These are phyloP conservation scores for Manis pentadactyla DNA, from an alignment of 2,797 vertebrate species.

Conservation along the genomic window DNA sequence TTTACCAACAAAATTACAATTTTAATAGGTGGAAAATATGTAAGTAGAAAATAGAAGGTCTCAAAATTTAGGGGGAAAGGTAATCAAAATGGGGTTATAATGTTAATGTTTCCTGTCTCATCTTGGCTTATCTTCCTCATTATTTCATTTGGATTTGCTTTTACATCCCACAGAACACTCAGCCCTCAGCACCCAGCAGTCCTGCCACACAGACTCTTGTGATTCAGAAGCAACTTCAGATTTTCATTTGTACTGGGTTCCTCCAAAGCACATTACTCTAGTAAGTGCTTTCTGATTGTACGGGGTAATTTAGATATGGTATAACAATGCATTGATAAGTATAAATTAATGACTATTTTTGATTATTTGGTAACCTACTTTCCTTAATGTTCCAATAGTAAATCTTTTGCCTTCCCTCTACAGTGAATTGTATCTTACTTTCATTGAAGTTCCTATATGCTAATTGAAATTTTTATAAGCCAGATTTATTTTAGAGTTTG, in stretches of 20 bases:
- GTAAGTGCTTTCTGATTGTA: slow-evolving; percentile 42
- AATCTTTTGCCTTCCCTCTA: slow-evolving; percentile 34
- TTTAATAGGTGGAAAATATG: slow-evolving; percentile 34
- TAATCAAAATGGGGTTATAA: slow-evolving; percentile 30
- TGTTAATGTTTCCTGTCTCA: not conserved
- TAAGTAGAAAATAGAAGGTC: not conserved
- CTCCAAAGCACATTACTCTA: not conserved
- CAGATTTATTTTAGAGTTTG: slow-evolving; percentile 36
- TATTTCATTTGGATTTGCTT: not conserved
- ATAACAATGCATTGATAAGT: not conserved
- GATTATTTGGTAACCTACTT: not conserved
- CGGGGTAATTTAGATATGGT: not conserved
- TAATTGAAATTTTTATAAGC: not conserved
- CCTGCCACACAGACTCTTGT: not conserved
- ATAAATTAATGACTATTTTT: slow-evolving; percentile 46
- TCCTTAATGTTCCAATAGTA: slow-evolving; percentile 29
- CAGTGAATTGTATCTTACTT: slow-evolving; percentile 15
- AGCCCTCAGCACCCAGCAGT: not conserved
- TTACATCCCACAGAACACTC: not conserved
- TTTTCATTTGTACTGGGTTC: slow-evolving; percentile 2
- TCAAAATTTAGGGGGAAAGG: slow-evolving; percentile 13
- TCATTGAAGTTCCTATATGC: slow-evolving; percentile 10
- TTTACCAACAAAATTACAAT: not conserved
- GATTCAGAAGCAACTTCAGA: slow-evolving; percentile 23
- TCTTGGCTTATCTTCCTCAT: not conserved